Conservation (phyloP, 2,888 invertebrate genomes). For the Philaethria dido region DNA sequence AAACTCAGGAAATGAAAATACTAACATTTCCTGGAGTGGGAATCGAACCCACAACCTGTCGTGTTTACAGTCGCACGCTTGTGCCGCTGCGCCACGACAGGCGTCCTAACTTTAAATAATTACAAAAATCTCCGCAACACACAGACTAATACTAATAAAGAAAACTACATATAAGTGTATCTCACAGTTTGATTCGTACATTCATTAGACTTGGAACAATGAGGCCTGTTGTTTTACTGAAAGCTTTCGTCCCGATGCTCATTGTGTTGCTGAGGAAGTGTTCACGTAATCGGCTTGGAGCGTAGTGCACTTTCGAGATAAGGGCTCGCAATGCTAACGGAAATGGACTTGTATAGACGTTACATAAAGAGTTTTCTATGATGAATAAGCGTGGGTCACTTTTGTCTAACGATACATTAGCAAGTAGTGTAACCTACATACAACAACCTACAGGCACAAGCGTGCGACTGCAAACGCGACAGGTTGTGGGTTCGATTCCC, state of each 20-base stretch:
- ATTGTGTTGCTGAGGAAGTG: conserved; percentile 42
- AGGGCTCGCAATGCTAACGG: conserved; percentile 40
- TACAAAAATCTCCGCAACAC: not conserved
- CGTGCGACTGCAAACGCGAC: too few relatives aligned
- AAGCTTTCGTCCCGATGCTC: conserved; percentile 41
- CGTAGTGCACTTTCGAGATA: conserved; percentile 45
- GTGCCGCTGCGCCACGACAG: too few relatives aligned
- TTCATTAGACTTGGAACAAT: conserved; percentile 40
- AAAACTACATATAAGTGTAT: conserved; percentile 11
- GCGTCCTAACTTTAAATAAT: too few relatives aligned
- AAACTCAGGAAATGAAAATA: too few relatives aligned
- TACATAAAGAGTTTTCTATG: conserved; percentile 34
- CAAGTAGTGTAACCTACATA: not conserved
- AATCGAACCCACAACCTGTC: too few relatives aligned
- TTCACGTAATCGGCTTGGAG: conserved; percentile 46
- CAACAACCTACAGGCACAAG: too few relatives aligned
- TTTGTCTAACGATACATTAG: conserved; percentile 22
- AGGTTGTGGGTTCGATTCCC: too few relatives aligned
- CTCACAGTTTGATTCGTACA: conserved; percentile 20
- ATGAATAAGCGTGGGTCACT: conserved; percentile 20
- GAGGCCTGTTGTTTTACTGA: conserved; percentile 42
- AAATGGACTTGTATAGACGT: conserved; percentile 40
- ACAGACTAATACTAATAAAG: not conserved
- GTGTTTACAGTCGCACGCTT: too few relatives aligned
- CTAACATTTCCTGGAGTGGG: too few relatives aligned